Evolutionary conservation across 1,140 invertebrate species (phyloP).

Genomic region (Procambarus virginalis): DNA sequence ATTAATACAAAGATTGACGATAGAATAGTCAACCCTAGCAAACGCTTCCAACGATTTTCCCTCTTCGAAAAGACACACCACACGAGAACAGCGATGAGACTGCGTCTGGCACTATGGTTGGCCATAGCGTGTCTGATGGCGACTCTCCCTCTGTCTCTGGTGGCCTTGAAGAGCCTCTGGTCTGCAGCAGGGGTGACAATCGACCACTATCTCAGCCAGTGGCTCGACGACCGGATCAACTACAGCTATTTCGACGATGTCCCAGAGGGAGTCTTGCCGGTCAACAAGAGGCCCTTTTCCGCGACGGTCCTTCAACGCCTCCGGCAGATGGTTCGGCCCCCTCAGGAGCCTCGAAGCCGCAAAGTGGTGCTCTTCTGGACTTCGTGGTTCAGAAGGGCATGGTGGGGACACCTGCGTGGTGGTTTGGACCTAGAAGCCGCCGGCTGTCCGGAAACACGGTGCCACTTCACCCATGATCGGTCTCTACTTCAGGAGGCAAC

Average conservation of each 20-base stretch:
- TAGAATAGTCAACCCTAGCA: too few species aligned
- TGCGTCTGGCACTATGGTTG: neutral
- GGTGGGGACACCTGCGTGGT: conserved; percentile 21
- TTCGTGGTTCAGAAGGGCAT: conserved; percentile 40
- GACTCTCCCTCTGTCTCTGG: neutral
- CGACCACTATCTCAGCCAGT: neutral
- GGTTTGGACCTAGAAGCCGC: conserved; percentile 31
- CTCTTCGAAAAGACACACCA: too few species aligned
- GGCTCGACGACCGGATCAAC: conserved; percentile 5
- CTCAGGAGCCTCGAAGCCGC: neutral
- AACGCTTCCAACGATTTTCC: too few species aligned
- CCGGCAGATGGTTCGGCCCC: neutral
- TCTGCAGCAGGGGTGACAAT: neutral
- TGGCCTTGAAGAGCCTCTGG: neutral
- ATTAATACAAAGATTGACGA: too few species aligned
- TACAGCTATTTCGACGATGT: conserved; percentile 32
- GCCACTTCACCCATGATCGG: conserved; percentile 42
- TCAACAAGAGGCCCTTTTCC: neutral
- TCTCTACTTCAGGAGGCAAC: conserved; percentile 12
- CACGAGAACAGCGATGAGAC: neutral
- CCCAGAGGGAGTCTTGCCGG: neutral
- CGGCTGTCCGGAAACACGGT: conserved; percentile 32
- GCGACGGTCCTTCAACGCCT: neutral
- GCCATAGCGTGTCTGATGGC: neutral
- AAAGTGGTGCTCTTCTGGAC: conserved; percentile 49